These are phyloP conservation scores for Linyphia triangularis DNA, from an alignment of 2,888 invertebrate species.

Conservation along the genomic window DNA sequence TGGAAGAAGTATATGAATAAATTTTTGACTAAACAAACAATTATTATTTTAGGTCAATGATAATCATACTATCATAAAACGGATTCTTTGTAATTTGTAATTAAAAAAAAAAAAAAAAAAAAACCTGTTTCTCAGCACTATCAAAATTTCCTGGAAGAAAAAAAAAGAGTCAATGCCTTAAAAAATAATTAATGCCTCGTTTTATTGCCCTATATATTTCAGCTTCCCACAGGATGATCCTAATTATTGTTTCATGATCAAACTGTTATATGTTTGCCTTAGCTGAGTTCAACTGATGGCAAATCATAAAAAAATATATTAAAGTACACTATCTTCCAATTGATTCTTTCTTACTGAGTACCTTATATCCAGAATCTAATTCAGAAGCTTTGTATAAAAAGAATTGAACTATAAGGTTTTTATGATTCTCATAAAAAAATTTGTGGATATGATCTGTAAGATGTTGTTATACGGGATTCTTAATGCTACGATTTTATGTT, in stretches of 20 bases:
- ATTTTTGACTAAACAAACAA: no score
- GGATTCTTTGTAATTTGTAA: no score
- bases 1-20: no score
- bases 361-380: conserved; percentile 27
- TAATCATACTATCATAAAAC: no score
- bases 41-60: no score
- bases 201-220: conserved; percentile 11
- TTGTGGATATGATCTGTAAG: neutral
- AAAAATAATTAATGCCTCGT: conserved; percentile 5
- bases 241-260: conserved; percentile 44
- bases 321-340: conserved; percentile 25
- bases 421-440: conserved; percentile 47
- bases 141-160: neutral
- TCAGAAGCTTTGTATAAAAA: conserved; percentile 4
- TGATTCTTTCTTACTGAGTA: neutral
- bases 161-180: conserved; percentile 21
- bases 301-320: conserved; percentile 24
- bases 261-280: neutral
- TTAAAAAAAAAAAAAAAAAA: no score
- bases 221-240: neutral
- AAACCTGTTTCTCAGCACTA: no score
- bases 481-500: neutral
- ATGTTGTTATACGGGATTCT: neutral
- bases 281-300: conserved; percentile 46
- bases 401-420: conserved; percentile 14